These are phyloP conservation scores for Falcunculus frontatus DNA, from an alignment of 2,113 vertebrate species.

Conservation along the genomic window DNA sequence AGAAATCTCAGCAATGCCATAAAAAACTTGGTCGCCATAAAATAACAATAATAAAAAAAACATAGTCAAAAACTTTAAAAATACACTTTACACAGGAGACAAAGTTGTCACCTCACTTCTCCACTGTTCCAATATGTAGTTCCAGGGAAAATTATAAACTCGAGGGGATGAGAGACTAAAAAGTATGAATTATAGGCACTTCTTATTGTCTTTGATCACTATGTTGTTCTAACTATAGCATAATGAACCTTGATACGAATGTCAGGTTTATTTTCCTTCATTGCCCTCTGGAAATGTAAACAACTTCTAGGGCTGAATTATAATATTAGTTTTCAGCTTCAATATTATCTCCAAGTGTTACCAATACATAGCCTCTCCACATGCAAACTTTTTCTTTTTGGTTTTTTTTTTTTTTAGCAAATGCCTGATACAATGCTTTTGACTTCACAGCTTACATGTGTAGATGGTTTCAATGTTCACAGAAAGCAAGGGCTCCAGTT, in stretches of 20 bases:
- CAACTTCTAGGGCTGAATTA: neutral
- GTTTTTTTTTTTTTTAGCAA: neutral
- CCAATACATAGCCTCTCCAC: neutral
- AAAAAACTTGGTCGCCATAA: neutral
- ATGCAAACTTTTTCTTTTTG: rapidly evolving
- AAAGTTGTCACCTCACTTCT: neutral
- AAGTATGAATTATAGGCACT: neutral
- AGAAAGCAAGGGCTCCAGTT: neutral
- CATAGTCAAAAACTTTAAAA: neutral
- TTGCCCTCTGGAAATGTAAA: neutral
- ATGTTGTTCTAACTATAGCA: neutral
- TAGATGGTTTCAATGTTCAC: neutral
- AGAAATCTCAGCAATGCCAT: neutral
- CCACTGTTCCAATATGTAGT: neutral
- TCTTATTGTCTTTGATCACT: neutral
- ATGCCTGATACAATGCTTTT: neutral
- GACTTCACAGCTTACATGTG: neutral
- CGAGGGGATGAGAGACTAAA: neutral
- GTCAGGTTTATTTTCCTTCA: neutral
- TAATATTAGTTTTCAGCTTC: neutral
- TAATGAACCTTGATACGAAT: neutral
- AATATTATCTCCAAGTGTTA: neutral
- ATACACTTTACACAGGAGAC: neutral
- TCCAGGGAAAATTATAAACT: neutral
- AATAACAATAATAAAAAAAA: neutral